These are phyloP conservation scores for Tapera naevia DNA, from an alignment of 2,797 vertebrate species.

Conservation along the genomic window DNA sequence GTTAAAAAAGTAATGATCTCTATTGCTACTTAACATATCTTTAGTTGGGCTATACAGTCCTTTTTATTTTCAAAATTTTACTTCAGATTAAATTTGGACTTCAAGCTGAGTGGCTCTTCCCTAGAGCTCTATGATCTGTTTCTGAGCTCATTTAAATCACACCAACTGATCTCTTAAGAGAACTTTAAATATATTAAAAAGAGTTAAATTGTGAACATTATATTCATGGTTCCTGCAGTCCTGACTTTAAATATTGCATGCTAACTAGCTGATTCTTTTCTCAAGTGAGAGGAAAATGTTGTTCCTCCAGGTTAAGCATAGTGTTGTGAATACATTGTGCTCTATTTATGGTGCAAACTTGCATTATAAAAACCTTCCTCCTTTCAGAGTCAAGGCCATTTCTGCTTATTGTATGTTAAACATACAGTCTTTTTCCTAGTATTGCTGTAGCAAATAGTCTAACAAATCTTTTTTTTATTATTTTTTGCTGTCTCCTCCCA, in stretches of 20 bases:
- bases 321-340: not conserved
- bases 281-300: not conserved
- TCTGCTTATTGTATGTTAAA: not conserved
- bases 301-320: not conserved
- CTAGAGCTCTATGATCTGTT: not conserved
- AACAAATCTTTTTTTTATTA: not conserved
- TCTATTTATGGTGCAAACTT: not conserved
- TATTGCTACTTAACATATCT: not conserved
- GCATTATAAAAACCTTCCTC: not conserved
- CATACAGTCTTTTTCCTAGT: not conserved
- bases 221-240: not conserved
- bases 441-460: not conserved
- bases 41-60: not conserved
- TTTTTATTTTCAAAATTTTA: not conserved
- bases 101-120: not conserved
- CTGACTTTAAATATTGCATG: not conserved
- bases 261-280: not conserved
- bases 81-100: not conserved
- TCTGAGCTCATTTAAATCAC: not conserved
- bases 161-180: not conserved
- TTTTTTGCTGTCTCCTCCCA: not conserved
- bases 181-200: not conserved
- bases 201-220: not conserved
- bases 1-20: constrained; percentile 84
- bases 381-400: not conserved